These are phyloP conservation scores for Hylia prasina DNA, from an alignment of 2,113 vertebrate species.

Conservation along the genomic window DNA sequence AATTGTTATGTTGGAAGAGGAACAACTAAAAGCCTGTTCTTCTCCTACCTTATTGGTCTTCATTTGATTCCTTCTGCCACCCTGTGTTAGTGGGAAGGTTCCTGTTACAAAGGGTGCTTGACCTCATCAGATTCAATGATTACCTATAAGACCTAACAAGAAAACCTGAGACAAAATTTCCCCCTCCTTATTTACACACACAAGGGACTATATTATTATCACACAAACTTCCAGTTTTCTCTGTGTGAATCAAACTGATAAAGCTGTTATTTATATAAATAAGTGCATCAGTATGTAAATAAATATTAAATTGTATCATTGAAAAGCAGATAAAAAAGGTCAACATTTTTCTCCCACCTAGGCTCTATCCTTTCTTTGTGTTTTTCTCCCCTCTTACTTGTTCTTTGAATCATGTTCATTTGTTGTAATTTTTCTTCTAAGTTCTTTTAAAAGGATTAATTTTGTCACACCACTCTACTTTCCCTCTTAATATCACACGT, in stretches of 20 bases:
- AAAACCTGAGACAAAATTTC: background rate
- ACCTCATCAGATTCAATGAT: background rate
- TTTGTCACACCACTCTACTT: background rate
- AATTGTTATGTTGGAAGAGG: background rate
- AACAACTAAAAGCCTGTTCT: background rate
- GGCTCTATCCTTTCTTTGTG: background rate
- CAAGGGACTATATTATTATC: background rate
- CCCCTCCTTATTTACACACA: background rate
- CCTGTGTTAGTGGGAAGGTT: background rate
- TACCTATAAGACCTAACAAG: background rate
- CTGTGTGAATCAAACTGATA: background rate
- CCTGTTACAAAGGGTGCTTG: background rate
- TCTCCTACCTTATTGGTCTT: background rate
- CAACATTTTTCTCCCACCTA: fast-evolving
- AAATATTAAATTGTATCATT: background rate
- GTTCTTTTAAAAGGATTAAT: background rate
- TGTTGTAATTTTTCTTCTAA: background rate
- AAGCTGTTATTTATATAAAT: background rate
- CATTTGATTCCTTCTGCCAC: background rate
- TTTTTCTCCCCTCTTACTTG: background rate
- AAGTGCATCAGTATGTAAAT: background rate
- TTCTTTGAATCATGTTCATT: background rate
- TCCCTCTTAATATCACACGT: fast-evolving
- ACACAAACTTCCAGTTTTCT: background rate
- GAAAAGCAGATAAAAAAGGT: background rate